Evolutionary conservation across 2,113 vertebrate genomes (phyloP), one percentile per base, ranked within the genome.

Genomic region (Felis chaus): DNA sequence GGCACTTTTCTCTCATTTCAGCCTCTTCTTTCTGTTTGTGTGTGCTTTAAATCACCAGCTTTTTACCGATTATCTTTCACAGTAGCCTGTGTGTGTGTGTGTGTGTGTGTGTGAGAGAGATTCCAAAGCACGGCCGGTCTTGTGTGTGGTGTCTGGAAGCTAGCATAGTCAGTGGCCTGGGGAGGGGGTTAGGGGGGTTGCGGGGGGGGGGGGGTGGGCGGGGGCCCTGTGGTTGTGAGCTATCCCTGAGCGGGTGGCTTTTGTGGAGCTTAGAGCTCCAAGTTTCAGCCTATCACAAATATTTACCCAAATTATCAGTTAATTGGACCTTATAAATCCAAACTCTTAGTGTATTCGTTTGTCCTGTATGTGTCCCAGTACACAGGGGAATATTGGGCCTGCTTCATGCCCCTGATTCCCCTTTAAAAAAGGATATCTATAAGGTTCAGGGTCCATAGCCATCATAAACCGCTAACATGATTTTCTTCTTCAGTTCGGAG

Each of bases 401-500:
- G 6, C 55, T 84, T 88, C n/a, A 33, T 81, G 19, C 23, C 68
- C 84, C 33, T 57, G 15, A 48, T 79, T 66, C 27, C 15, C 36
- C 48, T 53, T 88, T 78, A 18, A 33, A 89, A 89, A 85, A 69
- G 57, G 63, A 50, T 29, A 55, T 85, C 71, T 14, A 25, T 81
- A 33, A 68, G 31, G 9, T 82, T 91, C 68, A 50, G 12, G 13
- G n/a, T 93, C 73, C 68, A 0, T 76, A 66, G 68, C 50, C 12
- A 55, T 88, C 53, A 41, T 23, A n/a, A 87, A 92, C n/a, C 63
- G 14, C 85, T 85, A 4, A 9, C 36, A 48, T 63, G 21, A 80
- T 85, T 93, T 85, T 73, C 39, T 93, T 79, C 65, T 48, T 94
- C 29, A 39, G 27, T 89, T 91, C 8, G 57, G 25, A 79, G 66